Evolutionary conservation across 1,140 invertebrate genomes (phyloP).

Genomic region (Camponotus pennsylvanicus): DNA sequence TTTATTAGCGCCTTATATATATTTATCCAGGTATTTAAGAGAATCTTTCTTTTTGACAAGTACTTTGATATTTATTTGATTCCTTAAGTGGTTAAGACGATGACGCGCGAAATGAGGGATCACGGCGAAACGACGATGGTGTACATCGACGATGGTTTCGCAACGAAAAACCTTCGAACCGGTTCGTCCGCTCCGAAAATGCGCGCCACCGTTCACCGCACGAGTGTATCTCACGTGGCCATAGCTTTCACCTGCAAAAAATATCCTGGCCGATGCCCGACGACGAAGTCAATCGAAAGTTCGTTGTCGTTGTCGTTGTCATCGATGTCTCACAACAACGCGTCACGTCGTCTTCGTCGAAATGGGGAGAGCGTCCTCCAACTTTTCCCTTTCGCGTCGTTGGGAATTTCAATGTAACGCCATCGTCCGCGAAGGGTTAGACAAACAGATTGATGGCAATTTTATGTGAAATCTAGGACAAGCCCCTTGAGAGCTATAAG

Average conservation of each 20-base stretch:
- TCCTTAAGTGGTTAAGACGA: conserved; percentile 1
- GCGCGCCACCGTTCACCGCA: conserved; percentile 63
- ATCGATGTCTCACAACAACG: background rate
- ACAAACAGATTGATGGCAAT: conserved; percentile 43
- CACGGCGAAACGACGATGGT: conserved; percentile 68
- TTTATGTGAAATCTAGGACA: conserved; percentile 33
- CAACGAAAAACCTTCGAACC: conserved; percentile 78
- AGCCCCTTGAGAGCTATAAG: background rate
- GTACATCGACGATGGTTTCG: conserved; percentile 71
- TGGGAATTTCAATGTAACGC: conserved; percentile 34
- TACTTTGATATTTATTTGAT: conserved; percentile 22
- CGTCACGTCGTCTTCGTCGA: conserved; percentile 4
- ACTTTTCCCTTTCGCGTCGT: conserved; percentile 42
- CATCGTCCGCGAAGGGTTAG: conserved; percentile 17
- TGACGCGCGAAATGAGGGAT: conserved; percentile 49
- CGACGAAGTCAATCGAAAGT: conserved; percentile 61
- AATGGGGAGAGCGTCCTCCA: background rate
- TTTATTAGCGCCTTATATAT: background rate
- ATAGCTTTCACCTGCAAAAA: conserved; percentile 79
- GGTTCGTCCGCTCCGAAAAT: conserved; percentile 79
- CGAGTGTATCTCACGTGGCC: conserved; percentile 64
- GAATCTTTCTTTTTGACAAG: background rate
- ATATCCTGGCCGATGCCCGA: conserved; percentile 54
- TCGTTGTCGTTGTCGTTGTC: conserved; percentile 42
- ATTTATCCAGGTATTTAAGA: background rate